These are phyloP conservation scores for Baronia brevicornis DNA, from an alignment of 2,888 invertebrate species.

Conservation along the genomic window DNA sequence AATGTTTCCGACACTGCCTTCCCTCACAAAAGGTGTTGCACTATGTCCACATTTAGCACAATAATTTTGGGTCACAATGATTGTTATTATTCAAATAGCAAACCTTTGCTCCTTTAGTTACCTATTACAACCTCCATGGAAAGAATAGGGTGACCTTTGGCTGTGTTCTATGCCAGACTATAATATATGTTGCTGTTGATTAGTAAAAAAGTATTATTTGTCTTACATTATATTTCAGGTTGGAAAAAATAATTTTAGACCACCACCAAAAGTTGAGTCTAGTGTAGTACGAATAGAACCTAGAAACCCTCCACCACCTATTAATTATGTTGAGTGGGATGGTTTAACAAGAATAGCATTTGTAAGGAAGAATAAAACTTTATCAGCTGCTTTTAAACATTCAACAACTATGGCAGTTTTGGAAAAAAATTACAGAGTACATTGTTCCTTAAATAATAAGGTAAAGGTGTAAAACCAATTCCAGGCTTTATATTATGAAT, in stretches of 20 bases:
- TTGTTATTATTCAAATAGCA: too few species aligned
- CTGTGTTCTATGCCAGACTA: too few species aligned
- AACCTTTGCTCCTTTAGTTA: too few species aligned
- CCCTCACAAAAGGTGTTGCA: too few species aligned
- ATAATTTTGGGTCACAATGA: too few species aligned
- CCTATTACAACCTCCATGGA: too few species aligned
- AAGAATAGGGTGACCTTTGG: too few species aligned
- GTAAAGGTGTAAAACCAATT: constrained; percentile 31
- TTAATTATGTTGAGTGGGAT: constrained; percentile 99
- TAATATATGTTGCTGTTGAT: too few species aligned
- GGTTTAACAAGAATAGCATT: constrained; percentile 96
- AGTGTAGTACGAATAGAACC: constrained; percentile 98
- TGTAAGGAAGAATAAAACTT: constrained; percentile 96
- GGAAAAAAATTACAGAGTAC: constrained; percentile 92
- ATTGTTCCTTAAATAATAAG: constrained; percentile 90
- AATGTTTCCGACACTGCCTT: too few species aligned
- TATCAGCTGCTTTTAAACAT: constrained; percentile 92
- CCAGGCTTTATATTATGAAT: neutral
- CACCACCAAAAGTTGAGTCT: constrained; percentile 99
- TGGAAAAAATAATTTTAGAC: constrained; percentile 98
- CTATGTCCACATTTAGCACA: too few species aligned
- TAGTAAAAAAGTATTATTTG: too few species aligned
- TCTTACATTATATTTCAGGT: too few species aligned
- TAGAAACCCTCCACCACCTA: constrained; percentile 95
- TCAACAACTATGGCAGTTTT: constrained; percentile 87